Evolutionary conservation across 1,140 invertebrate genomes (phyloP).

Genomic region (Drosophila truncata): DNA sequence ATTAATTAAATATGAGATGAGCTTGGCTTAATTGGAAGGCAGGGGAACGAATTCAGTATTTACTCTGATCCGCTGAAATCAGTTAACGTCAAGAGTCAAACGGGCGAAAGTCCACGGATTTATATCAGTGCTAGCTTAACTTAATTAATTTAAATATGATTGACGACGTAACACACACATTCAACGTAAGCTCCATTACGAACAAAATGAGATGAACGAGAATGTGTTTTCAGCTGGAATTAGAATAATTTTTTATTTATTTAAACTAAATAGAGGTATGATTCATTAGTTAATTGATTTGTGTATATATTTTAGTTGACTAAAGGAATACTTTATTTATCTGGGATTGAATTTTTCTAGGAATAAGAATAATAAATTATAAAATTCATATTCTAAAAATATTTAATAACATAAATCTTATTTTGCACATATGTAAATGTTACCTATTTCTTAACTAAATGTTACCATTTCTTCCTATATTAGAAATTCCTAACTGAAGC

Average conservation of each 20-base stretch:
- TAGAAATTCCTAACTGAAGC: neutral
- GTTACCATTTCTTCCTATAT: neutral
- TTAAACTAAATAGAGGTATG: neutral
- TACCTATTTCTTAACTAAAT: neutral
- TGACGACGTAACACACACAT: slow-evolving; percentile 36
- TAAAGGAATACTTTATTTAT: neutral
- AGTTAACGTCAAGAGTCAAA: slow-evolving; percentile 39
- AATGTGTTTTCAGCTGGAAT: neutral
- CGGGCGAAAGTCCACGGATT: slow-evolving; percentile 33
- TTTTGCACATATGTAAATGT: neutral
- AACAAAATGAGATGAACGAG: slow-evolving; percentile 4
- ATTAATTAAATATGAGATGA: slow-evolving; percentile 61
- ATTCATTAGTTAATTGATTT: neutral
- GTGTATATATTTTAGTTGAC: neutral
- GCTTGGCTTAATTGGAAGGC: slow-evolving; percentile 25
- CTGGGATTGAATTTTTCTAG: neutral
- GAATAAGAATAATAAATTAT: neutral
- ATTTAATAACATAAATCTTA: neutral
- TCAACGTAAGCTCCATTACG: neutral
- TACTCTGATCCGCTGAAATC: slow-evolving; percentile 55
- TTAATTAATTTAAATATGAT: slow-evolving; percentile 76
- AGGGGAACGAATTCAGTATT: slow-evolving; percentile 28
- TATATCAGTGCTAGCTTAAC: slow-evolving; percentile 40
- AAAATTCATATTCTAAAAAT: neutral
- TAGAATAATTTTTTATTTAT: neutral